These are phyloP conservation scores for Indicator indicator DNA, from an alignment of 2,113 vertebrate species.

Conservation along the genomic window DNA sequence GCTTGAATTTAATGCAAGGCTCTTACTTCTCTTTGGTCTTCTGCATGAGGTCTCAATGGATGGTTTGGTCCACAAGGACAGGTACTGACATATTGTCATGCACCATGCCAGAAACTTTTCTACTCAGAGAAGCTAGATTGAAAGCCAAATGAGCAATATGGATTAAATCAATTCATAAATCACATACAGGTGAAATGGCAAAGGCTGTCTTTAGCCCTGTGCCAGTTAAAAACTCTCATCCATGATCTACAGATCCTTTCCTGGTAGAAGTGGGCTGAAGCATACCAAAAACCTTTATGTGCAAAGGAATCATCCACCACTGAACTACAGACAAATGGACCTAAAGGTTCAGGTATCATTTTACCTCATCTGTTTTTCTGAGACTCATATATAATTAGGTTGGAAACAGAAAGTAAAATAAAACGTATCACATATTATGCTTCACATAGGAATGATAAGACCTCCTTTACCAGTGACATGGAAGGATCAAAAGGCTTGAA, in stretches of 20 bases:
- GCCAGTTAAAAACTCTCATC: background rate
- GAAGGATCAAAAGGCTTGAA: background rate
- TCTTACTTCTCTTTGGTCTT: background rate
- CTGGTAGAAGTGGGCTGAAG: background rate
- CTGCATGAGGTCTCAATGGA: background rate
- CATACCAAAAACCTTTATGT: background rate
- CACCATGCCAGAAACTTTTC: background rate
- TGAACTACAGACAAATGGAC: background rate
- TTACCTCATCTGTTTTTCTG: background rate
- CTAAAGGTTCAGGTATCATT: background rate
- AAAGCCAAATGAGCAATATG: conserved; percentile 1
- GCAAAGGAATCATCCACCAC: background rate
- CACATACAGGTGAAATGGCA: background rate
- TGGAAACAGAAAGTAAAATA: background rate
- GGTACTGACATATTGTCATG: background rate
- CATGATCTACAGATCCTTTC: background rate
- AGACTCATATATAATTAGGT: background rate
- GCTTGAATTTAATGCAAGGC: background rate
- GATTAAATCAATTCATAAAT: background rate
- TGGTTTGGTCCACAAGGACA: background rate
- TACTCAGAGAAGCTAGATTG: background rate
- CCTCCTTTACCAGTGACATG: background rate
- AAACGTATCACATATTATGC: background rate
- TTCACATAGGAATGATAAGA: background rate
- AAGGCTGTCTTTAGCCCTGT: background rate